These are phyloP conservation scores for Callionymus lyra DNA, from an alignment of 2,113 vertebrate species.

Conservation along the genomic window DNA sequence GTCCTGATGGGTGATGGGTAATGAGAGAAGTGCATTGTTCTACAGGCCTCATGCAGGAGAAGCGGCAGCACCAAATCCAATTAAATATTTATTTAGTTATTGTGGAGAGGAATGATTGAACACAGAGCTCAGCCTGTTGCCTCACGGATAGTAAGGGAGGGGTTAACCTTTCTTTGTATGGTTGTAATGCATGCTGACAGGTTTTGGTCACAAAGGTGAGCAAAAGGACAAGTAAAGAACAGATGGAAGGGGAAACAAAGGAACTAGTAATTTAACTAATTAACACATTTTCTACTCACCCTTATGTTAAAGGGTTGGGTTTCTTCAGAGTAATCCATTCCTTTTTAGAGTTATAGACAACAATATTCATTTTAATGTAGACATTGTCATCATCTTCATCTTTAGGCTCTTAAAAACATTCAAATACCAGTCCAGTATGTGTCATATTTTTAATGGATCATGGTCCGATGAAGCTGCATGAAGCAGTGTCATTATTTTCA, in stretches of 20 bases:
- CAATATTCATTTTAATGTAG: too few species aligned
- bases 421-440: too few species aligned
- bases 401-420: too few species aligned
- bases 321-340: too few species aligned
- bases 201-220: conserved; percentile 39
- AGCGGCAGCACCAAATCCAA: conserved; percentile 26
- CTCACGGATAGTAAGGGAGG: conserved; percentile 13
- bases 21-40: conserved; percentile 38
- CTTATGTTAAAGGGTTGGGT: too few species aligned
- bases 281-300: too few species aligned
- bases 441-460: too few species aligned
- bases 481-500: too few species aligned
- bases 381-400: too few species aligned
- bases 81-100: conserved; percentile 63
- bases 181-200: conserved; percentile 32
- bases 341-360: too few species aligned
- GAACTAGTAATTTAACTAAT: not conserved
- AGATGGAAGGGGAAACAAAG: conserved; percentile 1
- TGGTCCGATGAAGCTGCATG: too few species aligned
- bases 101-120: conserved; percentile 28
- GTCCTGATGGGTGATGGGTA: conserved; percentile 10
- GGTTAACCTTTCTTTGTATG: conserved; percentile 22
- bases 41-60: conserved; percentile 27
- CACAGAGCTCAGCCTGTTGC: conserved; percentile 26
- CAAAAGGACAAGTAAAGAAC: conserved; percentile 4